phyloP scores from a whole-genome alignment of 2,888 invertebrate species.

The Agrotis exclamationis region DNA sequence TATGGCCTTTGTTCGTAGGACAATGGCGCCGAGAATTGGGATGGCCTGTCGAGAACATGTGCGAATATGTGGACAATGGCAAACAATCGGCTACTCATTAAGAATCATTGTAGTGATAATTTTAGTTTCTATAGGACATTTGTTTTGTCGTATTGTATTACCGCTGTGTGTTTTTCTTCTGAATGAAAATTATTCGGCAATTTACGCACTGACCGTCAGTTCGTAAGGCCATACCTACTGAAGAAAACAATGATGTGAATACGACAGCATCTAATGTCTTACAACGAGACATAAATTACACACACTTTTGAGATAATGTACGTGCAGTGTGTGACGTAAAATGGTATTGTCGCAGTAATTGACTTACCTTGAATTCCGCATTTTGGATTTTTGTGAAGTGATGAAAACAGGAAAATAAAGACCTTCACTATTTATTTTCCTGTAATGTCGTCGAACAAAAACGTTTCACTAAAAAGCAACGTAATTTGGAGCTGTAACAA shows the following conservation, averaged over 20 bases:
- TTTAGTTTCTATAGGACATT: slow-evolving; percentile 63
- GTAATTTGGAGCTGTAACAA: slow-evolving; percentile 2
- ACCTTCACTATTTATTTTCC: not conserved
- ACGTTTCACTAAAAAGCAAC: slow-evolving; percentile 14
- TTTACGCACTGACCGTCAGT: slow-evolving; percentile 43
- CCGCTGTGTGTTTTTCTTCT: slow-evolving; percentile 47
- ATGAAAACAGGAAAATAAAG: not conserved
- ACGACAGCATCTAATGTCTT: slow-evolving; percentile 23
- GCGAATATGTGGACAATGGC: slow-evolving; percentile 78
- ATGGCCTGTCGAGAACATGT: slow-evolving; percentile 77
- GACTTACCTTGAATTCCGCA: slow-evolving; percentile 25
- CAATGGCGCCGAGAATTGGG: slow-evolving; percentile 85
- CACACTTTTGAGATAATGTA: slow-evolving; percentile 34
- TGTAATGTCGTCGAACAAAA: not conserved
- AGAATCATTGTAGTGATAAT: slow-evolving; percentile 67
- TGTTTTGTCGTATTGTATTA: slow-evolving; percentile 53
- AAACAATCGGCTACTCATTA: slow-evolving; percentile 80
- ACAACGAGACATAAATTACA: slow-evolving; percentile 33
- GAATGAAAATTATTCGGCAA: slow-evolving; percentile 42
- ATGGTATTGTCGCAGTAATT: slow-evolving; percentile 23
- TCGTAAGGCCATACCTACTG: slow-evolving; percentile 41
- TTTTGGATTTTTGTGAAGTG: slow-evolving; percentile 20
- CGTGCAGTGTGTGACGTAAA: slow-evolving; percentile 17
- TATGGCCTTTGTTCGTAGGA: slow-evolving; percentile 81
- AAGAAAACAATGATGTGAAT: slow-evolving; percentile 52